Evolutionary conservation across 2,113 vertebrate genomes (phyloP).

Genomic region (Rhinoptilus africanus): DNA sequence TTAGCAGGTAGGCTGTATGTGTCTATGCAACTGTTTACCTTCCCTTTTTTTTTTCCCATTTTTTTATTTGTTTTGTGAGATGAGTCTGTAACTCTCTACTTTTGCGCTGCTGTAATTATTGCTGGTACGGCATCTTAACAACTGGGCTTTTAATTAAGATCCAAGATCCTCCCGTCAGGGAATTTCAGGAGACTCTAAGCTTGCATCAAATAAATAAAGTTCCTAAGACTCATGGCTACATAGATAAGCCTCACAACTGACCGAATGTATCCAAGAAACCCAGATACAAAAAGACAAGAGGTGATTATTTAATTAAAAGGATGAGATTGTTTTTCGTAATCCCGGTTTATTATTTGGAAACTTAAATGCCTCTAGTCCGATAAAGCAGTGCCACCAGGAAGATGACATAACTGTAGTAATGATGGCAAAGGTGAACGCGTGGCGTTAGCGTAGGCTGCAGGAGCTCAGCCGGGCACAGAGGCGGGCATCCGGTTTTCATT

Average conservation of each 20-base stretch:
- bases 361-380: not conserved
- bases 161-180: not conserved
- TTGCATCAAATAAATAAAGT: not conserved
- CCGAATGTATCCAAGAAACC: not conserved
- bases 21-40: not conserved
- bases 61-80: not conserved
- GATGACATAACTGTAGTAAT: not conserved
- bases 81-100: not conserved
- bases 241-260: not conserved
- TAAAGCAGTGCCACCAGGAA: not conserved
- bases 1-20: not conserved
- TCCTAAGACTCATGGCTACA: not conserved
- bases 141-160: not conserved
- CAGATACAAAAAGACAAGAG: not conserved
- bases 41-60: not conserved
- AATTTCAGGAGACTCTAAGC: not conserved
- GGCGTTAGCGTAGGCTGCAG: not conserved
- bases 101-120: not conserved
- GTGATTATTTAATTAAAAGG: slow-evolving; percentile 19
- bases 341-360: not conserved
- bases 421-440: not conserved
- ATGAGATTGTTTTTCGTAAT: not conserved
- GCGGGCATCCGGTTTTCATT: not conserved
- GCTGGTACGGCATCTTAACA: not conserved
- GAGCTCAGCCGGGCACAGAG: not conserved